Evolutionary conservation across 2,888 invertebrate genomes (phyloP), one percentile per base, ranked within the genome.

Genomic region (Ametastegia equiseti): DNA sequence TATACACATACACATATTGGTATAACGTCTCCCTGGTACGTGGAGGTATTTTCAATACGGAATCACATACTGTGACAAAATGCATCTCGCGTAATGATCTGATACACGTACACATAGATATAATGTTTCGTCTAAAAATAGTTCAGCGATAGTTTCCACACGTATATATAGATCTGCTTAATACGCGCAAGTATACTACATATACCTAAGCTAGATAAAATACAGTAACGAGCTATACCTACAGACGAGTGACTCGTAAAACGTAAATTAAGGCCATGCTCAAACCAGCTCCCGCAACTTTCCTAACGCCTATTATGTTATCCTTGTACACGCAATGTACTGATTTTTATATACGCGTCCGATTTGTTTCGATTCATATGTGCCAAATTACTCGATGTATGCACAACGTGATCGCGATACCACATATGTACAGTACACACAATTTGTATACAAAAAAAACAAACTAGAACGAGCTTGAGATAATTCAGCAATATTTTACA

Each of bases 81-180:
- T 75, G 75, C 75, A 75, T 75, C 75, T 33, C 50, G 50, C 54
- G 75, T 75, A 75, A 75, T 75, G 54, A 75, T 75, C 75, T 75
- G 54, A 75, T 54, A 54, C 54, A 27, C 30, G 75, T 54, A 33
- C n/a, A 19, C 27, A 39, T n/a, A 9, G 7, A 5, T 54, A 54
- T 9, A 30, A 6, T 30, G 27, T 30, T 9, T 13, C 11, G 60
- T 71, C 54, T 75, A 54, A 75, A 75, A 75, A 75, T 75, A 75
- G 65, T n/a, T 39, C 54, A 54, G 5, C n/a, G 19, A 15, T 54
- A n/a, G 15, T 7, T 15, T 5, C 15, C n/a, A n/a, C n/a, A n/a
- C n/a, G n/a, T n/a, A n/a, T n/a, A n/a, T n/a, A n/a, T n/a, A 23
- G 6, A 54, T 23, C 54, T 54, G 1, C 9, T 23, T 54, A 23